These are phyloP conservation scores for Botia kubotai DNA, from an alignment of 2,797 vertebrate species.

Conservation along the genomic window DNA sequence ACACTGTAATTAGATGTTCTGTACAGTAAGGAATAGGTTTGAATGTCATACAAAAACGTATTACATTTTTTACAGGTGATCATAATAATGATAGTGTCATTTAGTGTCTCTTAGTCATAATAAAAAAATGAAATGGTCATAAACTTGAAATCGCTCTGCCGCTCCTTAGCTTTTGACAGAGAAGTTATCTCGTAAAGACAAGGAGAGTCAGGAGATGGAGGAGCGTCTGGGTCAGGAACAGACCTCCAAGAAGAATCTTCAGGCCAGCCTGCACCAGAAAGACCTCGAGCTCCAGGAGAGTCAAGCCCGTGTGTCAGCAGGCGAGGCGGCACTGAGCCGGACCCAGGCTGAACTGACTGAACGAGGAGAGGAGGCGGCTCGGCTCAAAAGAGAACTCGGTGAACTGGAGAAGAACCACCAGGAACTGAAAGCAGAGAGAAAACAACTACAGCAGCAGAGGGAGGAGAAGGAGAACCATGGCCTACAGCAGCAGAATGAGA, in stretches of 20 bases:
- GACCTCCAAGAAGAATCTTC: constrained; percentile 81
- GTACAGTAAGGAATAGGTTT: neutral
- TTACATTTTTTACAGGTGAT: neutral
- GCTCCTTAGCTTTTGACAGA: constrained; percentile 81
- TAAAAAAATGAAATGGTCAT: neutral
- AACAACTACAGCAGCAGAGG: constrained; percentile 92
- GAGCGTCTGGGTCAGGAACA: constrained; percentile 82
- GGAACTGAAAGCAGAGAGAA: constrained; percentile 90
- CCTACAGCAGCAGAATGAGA: constrained; percentile 91
- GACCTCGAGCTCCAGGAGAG: constrained; percentile 91
- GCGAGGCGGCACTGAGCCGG: constrained; percentile 84
- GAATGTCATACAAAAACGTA: neutral
- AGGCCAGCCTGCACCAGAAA: constrained; percentile 85
- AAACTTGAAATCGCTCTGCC: neutral
- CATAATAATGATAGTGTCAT: neutral
- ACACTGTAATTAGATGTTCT: neutral
- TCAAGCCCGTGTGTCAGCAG: constrained; percentile 80
- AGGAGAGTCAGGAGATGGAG: constrained; percentile 84
- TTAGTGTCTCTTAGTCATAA: neutral
- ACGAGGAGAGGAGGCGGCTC: constrained; percentile 80
- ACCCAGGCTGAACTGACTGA: constrained; percentile 82
- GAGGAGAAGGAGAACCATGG: constrained; percentile 92
- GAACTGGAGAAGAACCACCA: constrained; percentile 89
- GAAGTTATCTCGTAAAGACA: constrained; percentile 85
- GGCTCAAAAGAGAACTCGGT: constrained; percentile 85